Conservation (phyloP, 1,140 invertebrate genomes). For the Drosophila ohnishii region DNA sequence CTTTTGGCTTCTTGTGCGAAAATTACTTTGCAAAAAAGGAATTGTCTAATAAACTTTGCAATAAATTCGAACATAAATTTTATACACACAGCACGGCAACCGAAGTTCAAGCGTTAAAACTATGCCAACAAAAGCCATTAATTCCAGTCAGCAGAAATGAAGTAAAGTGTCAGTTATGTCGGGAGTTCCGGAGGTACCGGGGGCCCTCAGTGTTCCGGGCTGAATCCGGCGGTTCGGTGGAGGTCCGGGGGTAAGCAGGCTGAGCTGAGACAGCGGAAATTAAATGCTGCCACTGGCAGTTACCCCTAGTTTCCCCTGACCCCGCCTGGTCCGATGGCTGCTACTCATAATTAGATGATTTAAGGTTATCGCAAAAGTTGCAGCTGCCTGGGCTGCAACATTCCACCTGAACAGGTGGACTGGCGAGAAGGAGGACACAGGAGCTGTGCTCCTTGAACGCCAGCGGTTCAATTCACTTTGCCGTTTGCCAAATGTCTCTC, state of each 20-base stretch:
- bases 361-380: conserved; percentile 82
- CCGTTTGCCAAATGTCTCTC: conserved; percentile 67
- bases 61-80: conserved; percentile 82
- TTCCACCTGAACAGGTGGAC: conserved; percentile 26
- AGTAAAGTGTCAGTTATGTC: conserved; percentile 79
- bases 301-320: conserved; percentile 1
- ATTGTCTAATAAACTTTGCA: conserved; percentile 82
- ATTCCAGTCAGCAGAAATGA: conserved; percentile 81
- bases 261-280: conserved; percentile 67
- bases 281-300: conserved; percentile 66
- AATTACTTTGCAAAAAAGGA: conserved; percentile 69
- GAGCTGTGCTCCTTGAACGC: conserved; percentile 12
- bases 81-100: conserved; percentile 65
- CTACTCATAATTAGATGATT: conserved; percentile 82
- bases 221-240: background rate
- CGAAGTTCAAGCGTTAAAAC: conserved; percentile 81
- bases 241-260: conserved; percentile 10
- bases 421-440: background rate
- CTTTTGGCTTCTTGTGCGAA: conserved; percentile 48
- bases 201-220: conserved; percentile 5
- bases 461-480: conserved; percentile 65
- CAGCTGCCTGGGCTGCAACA: conserved; percentile 39
- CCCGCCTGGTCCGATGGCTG: conserved; percentile 57
- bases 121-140: conserved; percentile 82
- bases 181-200: conserved; percentile 3